These are phyloP conservation scores for Aix galericulata DNA, from an alignment of 2,113 vertebrate genomes.

Conservation along the genomic window DNA sequence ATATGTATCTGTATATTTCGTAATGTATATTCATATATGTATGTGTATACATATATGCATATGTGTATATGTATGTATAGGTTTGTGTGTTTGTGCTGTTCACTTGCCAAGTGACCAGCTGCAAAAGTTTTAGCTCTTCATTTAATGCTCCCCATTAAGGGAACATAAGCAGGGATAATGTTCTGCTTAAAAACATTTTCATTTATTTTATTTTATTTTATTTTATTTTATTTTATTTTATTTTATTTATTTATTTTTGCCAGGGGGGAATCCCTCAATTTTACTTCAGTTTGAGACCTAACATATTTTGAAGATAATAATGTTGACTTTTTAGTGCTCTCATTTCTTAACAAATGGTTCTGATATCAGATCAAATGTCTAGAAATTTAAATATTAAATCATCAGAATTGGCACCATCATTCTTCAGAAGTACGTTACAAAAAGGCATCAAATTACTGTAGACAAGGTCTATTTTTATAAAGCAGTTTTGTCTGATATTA, in stretches of 20 bases:
- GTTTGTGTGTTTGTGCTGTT: neutral
- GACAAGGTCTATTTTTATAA: conserved; percentile 20
- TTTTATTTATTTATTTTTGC: too few relatives aligned
- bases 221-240: neutral
- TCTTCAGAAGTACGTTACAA: neutral
- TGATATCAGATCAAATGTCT: neutral
- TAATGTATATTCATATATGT: too few relatives aligned
- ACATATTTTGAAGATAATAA: neutral
- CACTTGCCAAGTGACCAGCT: neutral
- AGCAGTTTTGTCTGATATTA: conserved; percentile 1
- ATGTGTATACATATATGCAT: fast-evolving
- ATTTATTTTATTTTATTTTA: neutral
- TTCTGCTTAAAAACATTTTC: neutral
- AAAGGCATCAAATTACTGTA: neutral
- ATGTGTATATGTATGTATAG: neutral
- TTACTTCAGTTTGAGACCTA: neutral
- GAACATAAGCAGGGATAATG: neutral
- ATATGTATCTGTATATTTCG: neutral
- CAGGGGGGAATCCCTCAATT: neutral
- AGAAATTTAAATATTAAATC: neutral
- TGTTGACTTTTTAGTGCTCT: neutral
- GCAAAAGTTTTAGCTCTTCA: fast-evolving
- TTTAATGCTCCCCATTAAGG: neutral
- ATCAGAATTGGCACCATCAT: neutral
- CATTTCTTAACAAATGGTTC: neutral